Percentiles rank a stretch among this genome's conserved stretches.
These are phyloP conservation scores for Drosophila persimilis DNA, from an alignment of 1,140 invertebrate genomes.

Conservation along the genomic window DNA sequence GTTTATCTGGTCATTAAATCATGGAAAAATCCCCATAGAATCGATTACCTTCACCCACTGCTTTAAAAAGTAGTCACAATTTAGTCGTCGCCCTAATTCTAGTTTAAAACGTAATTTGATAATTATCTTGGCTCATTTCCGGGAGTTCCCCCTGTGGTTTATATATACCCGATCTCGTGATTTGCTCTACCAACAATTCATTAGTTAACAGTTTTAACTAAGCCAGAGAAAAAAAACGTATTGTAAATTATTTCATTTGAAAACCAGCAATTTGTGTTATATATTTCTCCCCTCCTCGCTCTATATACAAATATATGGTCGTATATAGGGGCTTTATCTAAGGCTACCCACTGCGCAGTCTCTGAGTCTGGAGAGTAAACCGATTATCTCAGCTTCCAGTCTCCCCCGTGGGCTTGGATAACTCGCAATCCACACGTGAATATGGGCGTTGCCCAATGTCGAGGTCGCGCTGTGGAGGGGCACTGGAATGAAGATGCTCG, in stretches of 20 bases:
- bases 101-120: neutral
- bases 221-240: conserved; percentile 4
- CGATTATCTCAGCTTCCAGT: conserved; percentile 56
- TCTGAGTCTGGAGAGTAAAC: conserved; percentile 27
- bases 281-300: neutral
- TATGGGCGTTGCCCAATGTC: conserved; percentile 54
- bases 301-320: neutral
- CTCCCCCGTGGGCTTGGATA: conserved; percentile 31
- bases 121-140: neutral
- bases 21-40: too few species aligned
- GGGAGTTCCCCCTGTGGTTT: neutral
- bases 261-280: conserved; percentile 23
- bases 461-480: conserved; percentile 28
- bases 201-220: conserved; percentile 48
- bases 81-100: too few species aligned
- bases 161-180: conserved; percentile 8
- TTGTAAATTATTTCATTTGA: conserved; percentile 42
- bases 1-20: neutral
- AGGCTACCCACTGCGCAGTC: conserved; percentile 55
- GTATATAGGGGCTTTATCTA: neutral
- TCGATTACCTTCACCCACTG: too few species aligned
- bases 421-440: conserved; percentile 30
- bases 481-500: conserved; percentile 25
- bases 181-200: conserved; percentile 41
- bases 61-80: too few species aligned